Evolutionary conservation across 2,888 invertebrate genomes (phyloP).

Genomic region (Priocnemis perturbator): DNA sequence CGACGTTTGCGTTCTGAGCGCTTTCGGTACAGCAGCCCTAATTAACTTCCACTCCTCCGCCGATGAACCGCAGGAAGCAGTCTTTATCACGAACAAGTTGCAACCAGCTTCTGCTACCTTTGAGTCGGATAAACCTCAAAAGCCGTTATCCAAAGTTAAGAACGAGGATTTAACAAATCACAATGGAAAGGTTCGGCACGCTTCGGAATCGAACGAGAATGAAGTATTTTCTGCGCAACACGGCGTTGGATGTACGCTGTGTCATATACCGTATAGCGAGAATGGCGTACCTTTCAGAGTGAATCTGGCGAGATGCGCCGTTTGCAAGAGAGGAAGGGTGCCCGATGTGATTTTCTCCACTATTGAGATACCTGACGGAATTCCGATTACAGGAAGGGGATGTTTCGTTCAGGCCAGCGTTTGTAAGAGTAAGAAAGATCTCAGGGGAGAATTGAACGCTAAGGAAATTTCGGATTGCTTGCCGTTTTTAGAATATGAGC

Average conservation of each 20-base stretch:
- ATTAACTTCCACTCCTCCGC: conserved; percentile 79
- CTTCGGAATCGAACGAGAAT: conserved; percentile 69
- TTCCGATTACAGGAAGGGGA: conserved; percentile 84
- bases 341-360: conserved; percentile 94
- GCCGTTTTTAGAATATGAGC: conserved; percentile 96
- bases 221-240: conserved; percentile 71
- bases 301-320: conserved; percentile 83
- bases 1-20: conserved; percentile 95
- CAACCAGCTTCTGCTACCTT: conserved; percentile 76
- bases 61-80: conserved; percentile 74
- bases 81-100: conserved; percentile 50
- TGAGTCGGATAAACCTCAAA: conserved; percentile 74
- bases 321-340: conserved; percentile 86
- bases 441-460: conserved; percentile 89
- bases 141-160: conserved; percentile 54
- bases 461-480: conserved; percentile 96
- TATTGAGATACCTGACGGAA: conserved; percentile 87
- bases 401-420: conserved; percentile 86
- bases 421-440: conserved; percentile 85
- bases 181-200: conserved; percentile 51
- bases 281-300: conserved; percentile 84
- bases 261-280: conserved; percentile 91
- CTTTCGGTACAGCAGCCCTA: conserved; percentile 94
- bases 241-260: conserved; percentile 76
- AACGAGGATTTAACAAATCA: conserved; percentile 44